Base-by-base conservation (phyloP, 2,797 vertebrate genomes). In the Hipposideros larvatus region DNA sequence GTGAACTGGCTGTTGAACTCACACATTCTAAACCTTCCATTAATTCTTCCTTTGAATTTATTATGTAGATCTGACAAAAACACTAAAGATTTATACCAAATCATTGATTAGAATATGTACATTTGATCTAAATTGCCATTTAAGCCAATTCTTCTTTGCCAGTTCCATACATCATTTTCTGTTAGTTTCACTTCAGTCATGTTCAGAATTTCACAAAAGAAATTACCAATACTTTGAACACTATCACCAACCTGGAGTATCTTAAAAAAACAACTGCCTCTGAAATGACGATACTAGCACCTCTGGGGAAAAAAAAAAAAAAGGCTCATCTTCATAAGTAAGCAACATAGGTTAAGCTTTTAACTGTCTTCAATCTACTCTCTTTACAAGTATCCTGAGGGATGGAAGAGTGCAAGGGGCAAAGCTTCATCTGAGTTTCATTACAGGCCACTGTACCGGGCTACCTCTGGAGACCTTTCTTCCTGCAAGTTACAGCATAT, bases 401-500 rank as follows among this genome's bases (percentile, higher is more conserved):
- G 84, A 95, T 59, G 22, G 63, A 37, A 83, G 75, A 88, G 96
- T 88, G 28, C 86, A 97, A 88, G 87, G 97, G 96, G 97, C 96
- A 96, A 94, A 31, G n/a, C 48, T 78, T 61, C 98, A 97, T 97
- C 95, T 98, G 98, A 97, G 48, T 96, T 96, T 93, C 95, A 98
- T 98, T 97, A 97, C 2, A 92, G 55, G 94, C 96, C 95, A 92
- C 63, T 96, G 80, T 96, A 71, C 65, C 41, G 77, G 87, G 85
- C 93, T 93, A 78, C 95, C 94, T 95, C 85, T 19, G 11, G 97
- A 91, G 96, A 93, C 68, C 46, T 55, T 93, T 94, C 51, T 84
- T 46, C 89, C 94, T 97, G 96, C 96, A 93, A 83, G 91, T 95
- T 92, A 90, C 84, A 96, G 94, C 95, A 97, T 94, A 85, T 97